Conservation (phyloP, 1,140 invertebrate species). For the Pemphigus obesinymphae region DNA sequence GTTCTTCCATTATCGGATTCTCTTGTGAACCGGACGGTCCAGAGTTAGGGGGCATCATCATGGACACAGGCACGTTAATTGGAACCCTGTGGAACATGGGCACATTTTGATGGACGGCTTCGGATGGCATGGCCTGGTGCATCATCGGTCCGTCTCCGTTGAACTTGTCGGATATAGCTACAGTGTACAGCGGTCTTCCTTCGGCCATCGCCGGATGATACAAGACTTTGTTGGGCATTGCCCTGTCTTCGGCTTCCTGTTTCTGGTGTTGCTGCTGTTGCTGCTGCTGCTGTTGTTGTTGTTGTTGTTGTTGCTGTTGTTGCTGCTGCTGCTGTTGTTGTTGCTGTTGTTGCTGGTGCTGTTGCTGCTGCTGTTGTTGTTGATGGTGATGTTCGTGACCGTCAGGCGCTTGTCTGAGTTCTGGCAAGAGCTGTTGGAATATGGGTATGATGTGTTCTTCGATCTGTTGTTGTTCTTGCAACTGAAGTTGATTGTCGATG, state of each 20-base stretch:
- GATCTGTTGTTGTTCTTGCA: slow-evolving; percentile 33
- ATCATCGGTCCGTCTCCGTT: neutral
- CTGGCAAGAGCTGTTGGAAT: slow-evolving; percentile 41
- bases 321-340: neutral
- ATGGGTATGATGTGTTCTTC: slow-evolving; percentile 46
- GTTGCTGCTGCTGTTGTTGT: no score
- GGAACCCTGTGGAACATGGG: slow-evolving; percentile 44
- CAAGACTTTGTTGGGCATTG: slow-evolving; percentile 36
- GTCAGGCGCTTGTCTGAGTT: neutral
- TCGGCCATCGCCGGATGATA: slow-evolving; percentile 43
- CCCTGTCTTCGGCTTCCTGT: slow-evolving; percentile 10
- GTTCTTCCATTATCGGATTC: slow-evolving; percentile 19
- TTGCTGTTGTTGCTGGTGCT: neutral
- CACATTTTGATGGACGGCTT: slow-evolving; percentile 39
- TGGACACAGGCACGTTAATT: slow-evolving; percentile 39
- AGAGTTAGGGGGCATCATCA: neutral
- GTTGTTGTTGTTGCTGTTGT: no score
- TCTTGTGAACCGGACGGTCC: neutral
- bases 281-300: neutral
- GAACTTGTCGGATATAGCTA: slow-evolving; percentile 29
- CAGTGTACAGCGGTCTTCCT: slow-evolving; percentile 40
- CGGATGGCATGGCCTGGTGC: neutral
- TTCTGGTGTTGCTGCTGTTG: neutral
- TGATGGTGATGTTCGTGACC: neutral
- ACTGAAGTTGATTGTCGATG: slow-evolving; percentile 26